Evolutionary conservation across 2,797 vertebrate species (phyloP).

Genomic region (Onychomys torridus): DNA sequence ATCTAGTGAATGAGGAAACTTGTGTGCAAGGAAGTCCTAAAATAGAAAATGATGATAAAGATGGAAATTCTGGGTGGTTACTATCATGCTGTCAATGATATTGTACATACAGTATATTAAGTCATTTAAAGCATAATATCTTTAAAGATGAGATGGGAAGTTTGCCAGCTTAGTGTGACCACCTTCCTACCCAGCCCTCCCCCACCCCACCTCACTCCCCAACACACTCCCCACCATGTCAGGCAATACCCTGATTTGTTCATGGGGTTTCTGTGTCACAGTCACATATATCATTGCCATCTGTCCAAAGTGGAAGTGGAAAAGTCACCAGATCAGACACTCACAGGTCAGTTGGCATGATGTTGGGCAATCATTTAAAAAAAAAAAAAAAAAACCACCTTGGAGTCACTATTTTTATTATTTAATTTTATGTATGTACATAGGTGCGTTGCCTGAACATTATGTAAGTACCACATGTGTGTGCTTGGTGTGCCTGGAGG

Average conservation of each 20-base stretch:
- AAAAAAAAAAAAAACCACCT: no score
- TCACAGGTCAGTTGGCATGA: background rate
- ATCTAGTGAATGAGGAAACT: background rate
- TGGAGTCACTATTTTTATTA: background rate
- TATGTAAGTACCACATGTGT: background rate
- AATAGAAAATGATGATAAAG: background rate
- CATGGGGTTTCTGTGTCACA: background rate
- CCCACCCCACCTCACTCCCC: no score
- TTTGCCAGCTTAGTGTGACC: background rate
- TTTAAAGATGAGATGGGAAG: background rate
- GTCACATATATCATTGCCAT: background rate
- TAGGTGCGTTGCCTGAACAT: background rate
- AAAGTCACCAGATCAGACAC: background rate
- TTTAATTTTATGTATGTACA: background rate
- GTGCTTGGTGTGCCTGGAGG: background rate
- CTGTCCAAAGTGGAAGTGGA: background rate
- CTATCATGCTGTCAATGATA: background rate
- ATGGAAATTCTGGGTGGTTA: background rate
- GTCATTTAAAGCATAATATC: background rate
- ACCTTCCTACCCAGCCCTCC: background rate
- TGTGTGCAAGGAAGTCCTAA: background rate
- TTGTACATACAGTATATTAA: background rate
- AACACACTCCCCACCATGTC: accelerated
- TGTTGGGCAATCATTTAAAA: no score
- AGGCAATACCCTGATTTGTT: background rate